phyloP scores from a whole-genome alignment of 2,888 invertebrate genomes.

The Cetonia aurata region DNA sequence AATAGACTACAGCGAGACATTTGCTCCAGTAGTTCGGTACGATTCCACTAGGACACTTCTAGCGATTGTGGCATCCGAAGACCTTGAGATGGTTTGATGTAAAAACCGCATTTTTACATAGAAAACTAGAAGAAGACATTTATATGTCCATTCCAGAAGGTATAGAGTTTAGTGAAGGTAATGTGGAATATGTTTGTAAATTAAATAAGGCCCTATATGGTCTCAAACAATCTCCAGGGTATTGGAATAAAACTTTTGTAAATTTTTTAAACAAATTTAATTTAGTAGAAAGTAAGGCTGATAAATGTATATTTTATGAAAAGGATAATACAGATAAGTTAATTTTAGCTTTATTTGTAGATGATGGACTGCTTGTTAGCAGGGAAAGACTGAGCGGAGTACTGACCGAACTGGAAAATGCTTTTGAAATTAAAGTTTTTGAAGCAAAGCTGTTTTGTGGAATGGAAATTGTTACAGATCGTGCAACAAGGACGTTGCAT shows the following conservation, averaged over 20 bases:
- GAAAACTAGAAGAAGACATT: constrained; percentile 7
- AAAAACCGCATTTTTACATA: constrained; percentile 31
- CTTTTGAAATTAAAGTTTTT: too few species aligned
- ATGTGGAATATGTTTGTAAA: too few species aligned
- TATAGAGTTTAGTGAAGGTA: neutral
- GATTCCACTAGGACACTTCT: constrained; percentile 25
- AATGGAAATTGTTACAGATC: constrained; percentile 5
- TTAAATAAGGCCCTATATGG: neutral
- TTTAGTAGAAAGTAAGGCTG: constrained; percentile 8
- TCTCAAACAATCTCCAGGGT: constrained; percentile 2
- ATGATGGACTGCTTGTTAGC: constrained; percentile 8
- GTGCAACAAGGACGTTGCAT: neutral
- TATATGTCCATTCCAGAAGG: neutral
- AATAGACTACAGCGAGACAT: neutral
- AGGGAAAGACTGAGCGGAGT: neutral
- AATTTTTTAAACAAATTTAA: constrained; percentile 15
- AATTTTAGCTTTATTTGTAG: constrained; percentile 13
- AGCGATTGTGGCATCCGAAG: constrained; percentile 7
- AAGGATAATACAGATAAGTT: constrained; percentile 5
- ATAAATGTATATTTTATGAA: constrained; percentile 6
- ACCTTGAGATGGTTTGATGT: constrained; percentile 25
- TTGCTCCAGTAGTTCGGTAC: constrained; percentile 5
- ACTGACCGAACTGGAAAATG: too few species aligned
- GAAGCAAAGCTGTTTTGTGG: neutral
- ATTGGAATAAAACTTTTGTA: constrained; percentile 5